Evolutionary conservation across 2,113 vertebrate species (phyloP), one percentile per base, ranked within the genome.

Genomic region (Salvelinus namaycush): DNA sequence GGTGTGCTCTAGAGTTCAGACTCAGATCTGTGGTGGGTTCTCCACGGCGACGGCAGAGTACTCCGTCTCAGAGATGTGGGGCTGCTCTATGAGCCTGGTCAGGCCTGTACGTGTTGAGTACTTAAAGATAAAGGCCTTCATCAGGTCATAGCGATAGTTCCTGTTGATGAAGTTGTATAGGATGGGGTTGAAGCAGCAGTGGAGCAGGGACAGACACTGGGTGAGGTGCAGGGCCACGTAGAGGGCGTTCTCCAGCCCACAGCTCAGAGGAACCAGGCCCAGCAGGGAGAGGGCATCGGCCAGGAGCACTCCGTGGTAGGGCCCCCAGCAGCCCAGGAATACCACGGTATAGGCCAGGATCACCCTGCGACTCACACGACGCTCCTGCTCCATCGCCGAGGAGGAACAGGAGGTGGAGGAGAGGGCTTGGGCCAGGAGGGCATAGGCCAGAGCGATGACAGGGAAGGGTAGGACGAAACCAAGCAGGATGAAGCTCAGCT

Each of bases 61-160:
- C 79, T 99, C 97, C 0, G 93, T 88, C 76, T 97, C 97, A 0
- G 95, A 97, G 59, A 93, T 92, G 48, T 95, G 93, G 77, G 95
- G 93, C 20, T 95, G 89, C 0, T 98, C 96, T 0, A 97, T 97
- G 79, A 99, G 97, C 78, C 93, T 96, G 0, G 96, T 94, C 81
- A 98, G 93, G 13, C 97, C 96, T 0, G 97, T 97, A 72, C 96
- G 94, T 44, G 95, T 96, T 0, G 96, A 98, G 91, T 99, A 99
- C 88, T 97, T 98, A 82, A 98, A 98, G 88, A 97, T 98, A 81
- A 99, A 96, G 34, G 97, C 97, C 83, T 98, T 98, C 96, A 98
- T 97, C 80, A 99, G 95, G 92, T 98, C 96, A 0, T 98, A 97
- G 87, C 96, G 92, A 87, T 97, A 97, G 92, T 96, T 97, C 77